Conservation (phyloP, 2,888 invertebrate species). For the Helicoverpa assulta region DNA sequence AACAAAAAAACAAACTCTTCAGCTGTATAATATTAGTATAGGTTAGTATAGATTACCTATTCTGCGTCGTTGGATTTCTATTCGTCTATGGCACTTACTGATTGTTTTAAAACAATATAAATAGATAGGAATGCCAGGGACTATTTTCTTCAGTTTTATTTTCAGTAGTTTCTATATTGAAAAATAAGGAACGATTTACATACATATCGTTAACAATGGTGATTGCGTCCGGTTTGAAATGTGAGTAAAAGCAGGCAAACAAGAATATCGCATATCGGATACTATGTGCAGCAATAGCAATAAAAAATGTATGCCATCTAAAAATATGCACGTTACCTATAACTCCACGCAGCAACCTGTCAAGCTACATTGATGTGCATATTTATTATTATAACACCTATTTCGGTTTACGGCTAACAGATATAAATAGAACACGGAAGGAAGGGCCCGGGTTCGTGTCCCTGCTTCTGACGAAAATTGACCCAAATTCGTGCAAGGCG, state of each 20-base stretch:
- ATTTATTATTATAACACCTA: constrained; percentile 62
- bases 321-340: constrained; percentile 19
- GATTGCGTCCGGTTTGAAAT: too few species aligned
- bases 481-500: constrained; percentile 77
- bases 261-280: not conserved
- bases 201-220: too few species aligned
- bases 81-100: too few species aligned
- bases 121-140: not conserved
- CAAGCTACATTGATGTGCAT: constrained; percentile 49
- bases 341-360: constrained; percentile 45
- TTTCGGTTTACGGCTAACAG: constrained; percentile 63
- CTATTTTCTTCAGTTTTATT: too few species aligned
- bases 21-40: too few species aligned
- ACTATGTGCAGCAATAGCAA: not conserved
- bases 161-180: too few species aligned
- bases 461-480: constrained; percentile 74
- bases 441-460: constrained; percentile 64
- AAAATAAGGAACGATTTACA: too few species aligned
- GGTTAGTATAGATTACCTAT: too few species aligned
- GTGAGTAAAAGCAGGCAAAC: too few species aligned
- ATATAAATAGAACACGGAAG: constrained; percentile 71
- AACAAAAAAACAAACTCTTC: too few species aligned
- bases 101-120: not conserved
- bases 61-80: too few species aligned
- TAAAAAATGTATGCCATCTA: constrained; percentile 14